Evolutionary conservation across 2,797 vertebrate species (phyloP).

Genomic region (Aeoliscus strigatus): DNA sequence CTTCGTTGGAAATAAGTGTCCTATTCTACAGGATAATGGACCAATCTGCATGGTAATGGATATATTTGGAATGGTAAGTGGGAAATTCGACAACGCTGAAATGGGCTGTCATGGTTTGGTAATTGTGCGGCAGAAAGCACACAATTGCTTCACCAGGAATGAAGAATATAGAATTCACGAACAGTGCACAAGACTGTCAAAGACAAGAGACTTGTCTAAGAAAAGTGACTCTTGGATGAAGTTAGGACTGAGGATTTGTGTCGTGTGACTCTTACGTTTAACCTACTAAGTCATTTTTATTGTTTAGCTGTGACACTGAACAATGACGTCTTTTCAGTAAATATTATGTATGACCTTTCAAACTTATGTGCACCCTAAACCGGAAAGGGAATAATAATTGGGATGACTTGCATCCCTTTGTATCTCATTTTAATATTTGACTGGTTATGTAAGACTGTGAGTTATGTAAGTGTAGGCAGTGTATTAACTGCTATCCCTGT

Average conservation of each 20-base stretch:
- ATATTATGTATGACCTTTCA: too few species aligned
- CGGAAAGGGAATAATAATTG: too few species aligned
- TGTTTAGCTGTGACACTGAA: too few species aligned
- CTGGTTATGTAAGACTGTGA: too few species aligned
- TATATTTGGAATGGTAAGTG: conserved; percentile 60
- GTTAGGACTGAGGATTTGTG: conserved; percentile 1
- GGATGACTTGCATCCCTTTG: too few species aligned
- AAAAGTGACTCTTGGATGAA: conserved; percentile 25
- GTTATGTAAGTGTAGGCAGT: too few species aligned
- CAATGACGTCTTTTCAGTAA: too few species aligned
- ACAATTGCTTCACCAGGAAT: conserved; percentile 50
- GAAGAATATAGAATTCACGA: conserved; percentile 46
- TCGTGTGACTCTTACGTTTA: too few species aligned
- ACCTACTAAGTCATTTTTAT: too few species aligned
- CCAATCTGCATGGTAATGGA: conserved; percentile 66
- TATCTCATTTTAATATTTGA: too few species aligned
- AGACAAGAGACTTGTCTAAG: conserved; percentile 34
- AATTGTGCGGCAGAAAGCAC: conserved; percentile 56
- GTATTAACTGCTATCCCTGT: too few species aligned
- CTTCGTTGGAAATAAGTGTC: conserved; percentile 52
- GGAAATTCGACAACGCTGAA: conserved; percentile 59
- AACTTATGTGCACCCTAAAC: too few species aligned
- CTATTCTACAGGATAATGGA: conserved; percentile 54
- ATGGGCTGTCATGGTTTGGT: conserved; percentile 63
- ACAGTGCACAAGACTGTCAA: conserved; percentile 17